phyloP scores from a whole-genome alignment of 2,113 vertebrate species.

The Syngnathus floridae region DNA sequence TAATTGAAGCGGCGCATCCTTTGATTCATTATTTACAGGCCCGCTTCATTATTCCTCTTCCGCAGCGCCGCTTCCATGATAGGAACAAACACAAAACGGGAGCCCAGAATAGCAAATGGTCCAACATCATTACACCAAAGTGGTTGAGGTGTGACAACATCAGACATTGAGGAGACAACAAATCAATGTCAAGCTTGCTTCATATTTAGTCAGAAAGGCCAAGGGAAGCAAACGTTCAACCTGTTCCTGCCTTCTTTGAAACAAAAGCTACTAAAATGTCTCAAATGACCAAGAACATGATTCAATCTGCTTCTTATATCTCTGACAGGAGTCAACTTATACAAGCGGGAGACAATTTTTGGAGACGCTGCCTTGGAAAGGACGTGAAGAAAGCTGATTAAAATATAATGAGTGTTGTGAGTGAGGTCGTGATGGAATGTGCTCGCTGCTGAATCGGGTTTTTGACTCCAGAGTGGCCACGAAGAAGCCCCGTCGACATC shows the following conservation, averaged over 20 bases:
- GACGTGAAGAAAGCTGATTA: slow-evolving; percentile 18
- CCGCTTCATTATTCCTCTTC: slow-evolving; percentile 50
- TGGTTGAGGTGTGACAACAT: slow-evolving; percentile 15
- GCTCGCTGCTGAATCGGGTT: slow-evolving; percentile 47
- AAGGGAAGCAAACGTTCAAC: too few species aligned
- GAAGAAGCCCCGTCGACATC: slow-evolving; percentile 50
- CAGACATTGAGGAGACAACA: neutral
- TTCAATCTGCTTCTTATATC: slow-evolving; percentile 12
- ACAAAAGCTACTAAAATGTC: slow-evolving; percentile 16
- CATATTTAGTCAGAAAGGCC: neutral
- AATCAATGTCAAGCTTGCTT: neutral
- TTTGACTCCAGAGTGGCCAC: slow-evolving; percentile 58
- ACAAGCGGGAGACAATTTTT: slow-evolving; percentile 8
- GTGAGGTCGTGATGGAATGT: slow-evolving; percentile 3
- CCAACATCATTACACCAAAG: slow-evolving; percentile 12
- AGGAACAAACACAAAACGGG: neutral
- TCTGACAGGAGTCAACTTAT: slow-evolving; percentile 9
- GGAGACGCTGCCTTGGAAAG: neutral
- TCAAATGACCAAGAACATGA: slow-evolving; percentile 1
- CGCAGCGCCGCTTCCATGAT: slow-evolving; percentile 5
- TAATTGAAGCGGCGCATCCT: slow-evolving; percentile 62
- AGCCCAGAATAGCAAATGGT: neutral
- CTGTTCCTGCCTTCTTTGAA: neutral
- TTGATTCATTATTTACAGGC: slow-evolving; percentile 67
- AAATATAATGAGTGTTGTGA: slow-evolving; percentile 23